These are phyloP conservation scores for Pelochelys cantorii DNA, from an alignment of 2,797 vertebrate genomes.

Conservation along the genomic window DNA sequence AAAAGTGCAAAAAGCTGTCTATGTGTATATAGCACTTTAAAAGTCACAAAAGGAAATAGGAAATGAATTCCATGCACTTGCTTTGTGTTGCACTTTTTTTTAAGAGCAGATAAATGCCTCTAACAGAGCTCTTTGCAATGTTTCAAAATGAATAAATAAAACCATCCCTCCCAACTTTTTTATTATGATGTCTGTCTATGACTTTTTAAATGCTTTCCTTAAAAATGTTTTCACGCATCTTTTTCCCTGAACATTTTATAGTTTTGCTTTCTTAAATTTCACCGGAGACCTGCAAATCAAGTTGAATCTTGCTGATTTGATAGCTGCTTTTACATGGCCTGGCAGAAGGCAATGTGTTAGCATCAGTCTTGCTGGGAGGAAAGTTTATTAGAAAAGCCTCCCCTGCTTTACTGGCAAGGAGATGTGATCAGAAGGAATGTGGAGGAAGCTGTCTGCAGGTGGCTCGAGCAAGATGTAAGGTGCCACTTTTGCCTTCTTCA, in stretches of 20 bases:
- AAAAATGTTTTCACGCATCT: slow-evolving; percentile 72
- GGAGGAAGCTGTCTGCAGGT: slow-evolving; percentile 53
- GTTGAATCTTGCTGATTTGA: slow-evolving; percentile 70
- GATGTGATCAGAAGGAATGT: slow-evolving; percentile 44
- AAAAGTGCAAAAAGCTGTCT: slow-evolving; percentile 48
- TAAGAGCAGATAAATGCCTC: slow-evolving; percentile 56
- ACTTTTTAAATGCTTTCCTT: slow-evolving; percentile 75
- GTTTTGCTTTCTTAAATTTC: slow-evolving; percentile 75
- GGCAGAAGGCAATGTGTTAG: slow-evolving; percentile 54
- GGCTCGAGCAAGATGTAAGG: slow-evolving; percentile 44
- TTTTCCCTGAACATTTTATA: slow-evolving; percentile 74
- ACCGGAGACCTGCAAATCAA: slow-evolving; percentile 76
- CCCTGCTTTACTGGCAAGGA: slow-evolving; percentile 43
- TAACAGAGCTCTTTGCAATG: slow-evolving; percentile 62
- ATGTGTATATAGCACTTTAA: slow-evolving; percentile 60
- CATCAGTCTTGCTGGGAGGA: slow-evolving; percentile 53
- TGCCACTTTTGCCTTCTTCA: slow-evolving; percentile 41
- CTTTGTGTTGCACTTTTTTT: slow-evolving; percentile 31
- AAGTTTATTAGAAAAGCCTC: slow-evolving; percentile 70
- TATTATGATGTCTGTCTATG: slow-evolving; percentile 68
- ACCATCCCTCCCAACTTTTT: slow-evolving; percentile 59
- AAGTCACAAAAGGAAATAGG: slow-evolving; percentile 68
- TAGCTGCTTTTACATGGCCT: slow-evolving; percentile 70
- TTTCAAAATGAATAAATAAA: slow-evolving; percentile 79
- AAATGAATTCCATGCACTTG: slow-evolving; percentile 69